Base-by-base conservation (phyloP, 2,113 vertebrate genomes). In the Pandion haliaetus region DNA sequence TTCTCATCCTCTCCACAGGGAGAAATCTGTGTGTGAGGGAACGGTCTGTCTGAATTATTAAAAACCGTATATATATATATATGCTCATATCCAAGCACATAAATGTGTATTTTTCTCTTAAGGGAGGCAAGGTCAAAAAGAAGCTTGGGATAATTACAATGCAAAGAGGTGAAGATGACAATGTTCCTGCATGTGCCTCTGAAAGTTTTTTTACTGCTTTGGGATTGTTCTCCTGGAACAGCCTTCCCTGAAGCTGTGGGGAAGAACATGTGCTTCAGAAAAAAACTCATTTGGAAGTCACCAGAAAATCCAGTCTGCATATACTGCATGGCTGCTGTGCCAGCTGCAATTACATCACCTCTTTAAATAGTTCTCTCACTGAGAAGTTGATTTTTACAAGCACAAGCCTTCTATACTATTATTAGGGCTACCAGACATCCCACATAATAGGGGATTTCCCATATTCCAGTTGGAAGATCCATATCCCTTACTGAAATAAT, bases 301-400 rank as follows among this genome's bases (percentile, higher is more conserved):
- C 65, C 52, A 76, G 57, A 79, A 93, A 91, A 79, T 61, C 45
- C 49, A 61, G 26, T 32, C 74, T 88, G 50, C 28, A 12, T 82
- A 40, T 28, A 54, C 14, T 44, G 21, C 29, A 44, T 69, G 62
- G 45, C 42, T 58, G 23, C 66, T 85, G 58, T 73, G 78, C 49
- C 79, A 94, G 78, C 62, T 91, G 79, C 45, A 92, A 77, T 88
- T 85, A 85, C 83, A 85, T 76, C 45, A 77, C 49, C 59, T 88
- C 90, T 96, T 93, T 79, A 91, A 89, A 79, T 42, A 86, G 49
- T 85, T 89, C n/a, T 82, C 17, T 77, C 76, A 62, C 81, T 73
- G 45, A 76, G 44, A 89, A 90, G 49, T 45, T 87, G 52, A 47
- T 28, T 94, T 95, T 85, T 94, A 76, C 11, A 71, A 91, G 79